These are phyloP conservation scores for Meganola albula DNA, from an alignment of 2,888 invertebrate species.

Conservation along the genomic window DNA sequence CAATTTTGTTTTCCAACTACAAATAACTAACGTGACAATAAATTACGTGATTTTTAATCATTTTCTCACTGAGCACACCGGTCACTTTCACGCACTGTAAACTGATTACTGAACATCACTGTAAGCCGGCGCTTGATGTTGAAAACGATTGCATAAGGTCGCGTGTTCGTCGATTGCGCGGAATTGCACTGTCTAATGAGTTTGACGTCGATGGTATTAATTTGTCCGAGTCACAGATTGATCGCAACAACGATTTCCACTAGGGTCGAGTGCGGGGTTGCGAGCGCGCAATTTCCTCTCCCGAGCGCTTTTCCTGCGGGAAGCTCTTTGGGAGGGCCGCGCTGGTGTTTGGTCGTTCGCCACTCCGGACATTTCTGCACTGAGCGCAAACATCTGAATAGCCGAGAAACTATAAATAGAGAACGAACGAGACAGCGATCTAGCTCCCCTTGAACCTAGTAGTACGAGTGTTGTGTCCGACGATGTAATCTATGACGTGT, in stretches of 20 bases:
- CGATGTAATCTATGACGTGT: slow-evolving; percentile 65
- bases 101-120: slow-evolving; percentile 56
- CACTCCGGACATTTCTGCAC: slow-evolving; percentile 73
- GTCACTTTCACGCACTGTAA: slow-evolving; percentile 51
- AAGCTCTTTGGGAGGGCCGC: slow-evolving; percentile 45
- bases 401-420: slow-evolving; percentile 73
- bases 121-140: slow-evolving; percentile 46
- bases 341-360: slow-evolving; percentile 58
- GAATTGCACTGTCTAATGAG: slow-evolving; percentile 58
- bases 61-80: slow-evolving; percentile 36
- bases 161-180: slow-evolving; percentile 52
- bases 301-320: slow-evolving; percentile 38
- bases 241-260: slow-evolving; percentile 30
- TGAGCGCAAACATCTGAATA: slow-evolving; percentile 70
- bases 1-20: slow-evolving; percentile 68
- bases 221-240: slow-evolving; percentile 36
- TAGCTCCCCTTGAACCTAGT: slow-evolving; percentile 76
- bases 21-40: slow-evolving; percentile 37
- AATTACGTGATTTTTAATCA: slow-evolving; percentile 17
- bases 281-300: slow-evolving; percentile 36
- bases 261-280: slow-evolving; percentile 26
- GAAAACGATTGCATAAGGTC: slow-evolving; percentile 61
- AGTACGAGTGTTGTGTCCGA: slow-evolving; percentile 47
- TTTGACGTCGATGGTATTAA: slow-evolving; percentile 48
- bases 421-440: slow-evolving; percentile 66